phyloP scores from a whole-genome alignment of 1,140 invertebrate species.

The Melipona quadrifasciata region DNA sequence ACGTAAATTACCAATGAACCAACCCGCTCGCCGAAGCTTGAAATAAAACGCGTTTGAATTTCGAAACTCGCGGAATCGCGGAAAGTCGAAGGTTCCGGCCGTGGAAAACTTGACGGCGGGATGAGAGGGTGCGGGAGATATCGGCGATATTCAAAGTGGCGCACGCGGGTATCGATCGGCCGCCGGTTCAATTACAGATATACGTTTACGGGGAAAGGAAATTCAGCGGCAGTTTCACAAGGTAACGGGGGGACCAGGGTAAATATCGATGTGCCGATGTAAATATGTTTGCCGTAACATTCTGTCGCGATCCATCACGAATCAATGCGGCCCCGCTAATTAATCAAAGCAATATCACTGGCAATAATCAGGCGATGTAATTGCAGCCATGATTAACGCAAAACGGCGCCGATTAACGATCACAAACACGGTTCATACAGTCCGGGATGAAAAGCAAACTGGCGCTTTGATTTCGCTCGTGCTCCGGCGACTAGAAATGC shows the following conservation, averaged over 20 bases:
- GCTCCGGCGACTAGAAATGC: not conserved
- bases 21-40: too few relatives aligned
- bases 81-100: not conserved
- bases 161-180: not conserved
- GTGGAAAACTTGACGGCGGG: not conserved
- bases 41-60: not conserved
- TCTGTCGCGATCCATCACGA: slow-evolving; percentile 30
- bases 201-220: not conserved
- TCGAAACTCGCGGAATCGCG: not conserved
- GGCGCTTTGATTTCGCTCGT: not conserved
- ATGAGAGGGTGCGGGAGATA: too few relatives aligned
- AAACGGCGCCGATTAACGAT: slow-evolving; percentile 30
- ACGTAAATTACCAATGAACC: too few relatives aligned
- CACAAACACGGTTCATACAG: slow-evolving; percentile 6
- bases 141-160: not conserved
- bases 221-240: not conserved
- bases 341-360: slow-evolving; percentile 40
- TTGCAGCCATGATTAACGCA: slow-evolving; percentile 40
- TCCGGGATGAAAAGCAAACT: not conserved
- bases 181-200: not conserved
- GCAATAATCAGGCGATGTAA: slow-evolving; percentile 19
- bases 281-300: slow-evolving; percentile 43
- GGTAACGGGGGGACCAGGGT: not conserved
- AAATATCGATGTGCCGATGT: slow-evolving; percentile 35
- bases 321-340: slow-evolving; percentile 29